A percentile compares a stretch with the other conserved stretches of the same genome.
These are phyloP conservation scores for Todus mexicanus DNA, from an alignment of 2,797 vertebrate genomes.

Conservation along the genomic window DNA sequence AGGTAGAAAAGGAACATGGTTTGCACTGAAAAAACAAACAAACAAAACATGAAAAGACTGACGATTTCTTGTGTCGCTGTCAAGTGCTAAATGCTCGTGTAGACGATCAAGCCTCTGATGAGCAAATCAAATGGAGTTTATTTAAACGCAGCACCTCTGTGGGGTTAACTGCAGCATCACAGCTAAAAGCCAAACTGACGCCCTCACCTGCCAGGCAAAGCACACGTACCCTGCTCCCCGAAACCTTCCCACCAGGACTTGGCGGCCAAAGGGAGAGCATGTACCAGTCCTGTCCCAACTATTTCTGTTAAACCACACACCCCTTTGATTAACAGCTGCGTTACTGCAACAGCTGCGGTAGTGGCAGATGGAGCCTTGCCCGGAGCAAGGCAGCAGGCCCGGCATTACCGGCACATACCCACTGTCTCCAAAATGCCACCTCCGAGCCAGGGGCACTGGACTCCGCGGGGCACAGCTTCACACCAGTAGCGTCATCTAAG, in stretches of 20 bases:
- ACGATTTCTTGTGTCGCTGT: neutral
- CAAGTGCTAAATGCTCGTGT: neutral
- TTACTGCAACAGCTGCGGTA: constrained; percentile 1
- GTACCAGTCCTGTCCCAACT: neutral
- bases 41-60: neutral
- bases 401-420: neutral
- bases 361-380: constrained; percentile 4
- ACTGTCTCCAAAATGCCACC: neutral
- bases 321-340: constrained; percentile 8
- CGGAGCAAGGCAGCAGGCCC: neutral
- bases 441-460: rapidly evolving
- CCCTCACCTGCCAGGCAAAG: neutral
- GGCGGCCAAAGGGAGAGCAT: neutral
- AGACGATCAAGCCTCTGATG: neutral
- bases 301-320: neutral
- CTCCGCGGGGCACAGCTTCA: neutral
- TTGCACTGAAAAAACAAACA: neutral
- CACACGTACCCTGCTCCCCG: neutral
- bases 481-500: neutral
- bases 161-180: neutral
- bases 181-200: neutral
- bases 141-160: neutral
- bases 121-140: neutral
- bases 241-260: neutral
- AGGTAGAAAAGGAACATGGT: no score